A percentile compares a stretch with the other conserved stretches of the same genome.
phyloP scores from a whole-genome alignment of 2,113 vertebrate genomes.

The Zosterops japonicus region DNA sequence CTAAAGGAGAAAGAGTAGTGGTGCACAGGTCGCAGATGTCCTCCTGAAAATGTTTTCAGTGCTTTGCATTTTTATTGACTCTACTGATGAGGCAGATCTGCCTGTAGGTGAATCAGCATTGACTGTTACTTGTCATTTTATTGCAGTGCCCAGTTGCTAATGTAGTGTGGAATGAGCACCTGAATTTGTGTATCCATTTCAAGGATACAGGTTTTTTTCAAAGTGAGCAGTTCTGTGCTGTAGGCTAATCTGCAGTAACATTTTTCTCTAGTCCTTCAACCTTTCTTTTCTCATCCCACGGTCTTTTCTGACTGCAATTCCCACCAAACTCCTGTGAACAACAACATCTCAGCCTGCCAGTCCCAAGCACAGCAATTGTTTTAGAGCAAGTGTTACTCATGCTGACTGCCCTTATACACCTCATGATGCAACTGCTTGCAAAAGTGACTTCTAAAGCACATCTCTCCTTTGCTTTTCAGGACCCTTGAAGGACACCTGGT shows the following conservation, averaged over 20 bases:
- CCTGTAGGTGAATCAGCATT: neutral
- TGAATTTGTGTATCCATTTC: neutral
- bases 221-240: neutral
- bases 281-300: neutral
- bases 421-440: neutral
- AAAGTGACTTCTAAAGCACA: neutral
- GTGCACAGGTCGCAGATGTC: rapidly evolving
- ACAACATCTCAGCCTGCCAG: neutral
- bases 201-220: neutral
- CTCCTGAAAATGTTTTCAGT: neutral
- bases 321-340: neutral
- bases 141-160: neutral
- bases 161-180: neutral
- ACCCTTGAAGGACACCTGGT: slow-evolving; percentile 78
- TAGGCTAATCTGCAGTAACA: neutral
- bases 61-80: neutral
- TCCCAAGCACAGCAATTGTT: neutral
- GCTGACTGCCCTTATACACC: neutral
- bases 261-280: neutral
- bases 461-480: slow-evolving; percentile 77
- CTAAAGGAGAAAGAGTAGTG: neutral
- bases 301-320: neutral
- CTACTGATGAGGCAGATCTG: neutral
- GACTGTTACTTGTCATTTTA: neutral
- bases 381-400: neutral